Evolutionary conservation across 2,113 vertebrate genomes (phyloP).

Genomic region (Colius striatus): DNA sequence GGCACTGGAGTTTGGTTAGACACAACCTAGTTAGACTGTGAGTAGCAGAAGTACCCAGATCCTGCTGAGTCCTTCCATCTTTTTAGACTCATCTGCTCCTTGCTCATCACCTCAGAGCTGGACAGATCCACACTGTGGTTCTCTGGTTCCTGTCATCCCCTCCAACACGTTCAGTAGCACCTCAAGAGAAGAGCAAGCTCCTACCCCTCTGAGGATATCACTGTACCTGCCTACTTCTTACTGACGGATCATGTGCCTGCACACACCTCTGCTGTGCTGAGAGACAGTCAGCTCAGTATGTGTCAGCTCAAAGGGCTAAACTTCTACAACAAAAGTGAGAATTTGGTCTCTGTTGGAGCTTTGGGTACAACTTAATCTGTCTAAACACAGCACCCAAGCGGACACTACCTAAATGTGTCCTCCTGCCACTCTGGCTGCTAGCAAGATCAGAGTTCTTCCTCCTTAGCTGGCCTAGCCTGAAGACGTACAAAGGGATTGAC

Average conservation of each 20-base stretch:
- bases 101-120: not conserved
- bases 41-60: not conserved
- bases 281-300: not conserved
- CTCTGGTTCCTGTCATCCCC: not conserved
- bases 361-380: not conserved
- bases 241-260: not conserved
- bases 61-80: not conserved
- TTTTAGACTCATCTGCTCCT: not conserved
- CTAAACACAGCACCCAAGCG: not conserved
- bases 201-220: not conserved
- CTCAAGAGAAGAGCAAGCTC: not conserved
- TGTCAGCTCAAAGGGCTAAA: not conserved
- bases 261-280: not conserved
- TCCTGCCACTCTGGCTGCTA: not conserved
- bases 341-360: not conserved
- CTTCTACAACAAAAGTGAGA: not conserved
- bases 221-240: not conserved
- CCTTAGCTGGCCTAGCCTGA: not conserved
- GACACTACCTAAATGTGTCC: not conserved
- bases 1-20: fast-evolving
- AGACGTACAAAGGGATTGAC: not conserved
- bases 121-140: not conserved
- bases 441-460: not conserved
- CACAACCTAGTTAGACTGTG: not conserved
- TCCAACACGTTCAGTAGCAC: not conserved